phyloP scores from a whole-genome alignment of 2,113 vertebrate species.

The Oreochromis spilurus region DNA sequence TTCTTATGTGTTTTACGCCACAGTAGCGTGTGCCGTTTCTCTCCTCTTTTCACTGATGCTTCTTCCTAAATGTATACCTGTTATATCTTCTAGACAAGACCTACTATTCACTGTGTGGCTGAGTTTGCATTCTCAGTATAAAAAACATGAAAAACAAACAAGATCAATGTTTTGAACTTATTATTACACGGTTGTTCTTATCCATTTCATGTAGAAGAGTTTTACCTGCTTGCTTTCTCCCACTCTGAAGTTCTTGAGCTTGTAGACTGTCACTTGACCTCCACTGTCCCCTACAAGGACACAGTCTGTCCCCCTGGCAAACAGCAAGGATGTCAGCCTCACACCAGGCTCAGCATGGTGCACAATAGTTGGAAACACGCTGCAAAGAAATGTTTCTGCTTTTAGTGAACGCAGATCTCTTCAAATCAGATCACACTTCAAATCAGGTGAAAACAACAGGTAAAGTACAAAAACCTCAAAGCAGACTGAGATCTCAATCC shows the following conservation, averaged over 20 bases:
- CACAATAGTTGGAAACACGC: constrained; percentile 75
- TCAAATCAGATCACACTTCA: background rate
- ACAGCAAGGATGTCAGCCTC: constrained; percentile 74
- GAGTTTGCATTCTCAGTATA: background rate
- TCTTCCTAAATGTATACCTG: background rate
- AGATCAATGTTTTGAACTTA: background rate
- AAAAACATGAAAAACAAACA: background rate
- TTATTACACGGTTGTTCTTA: background rate
- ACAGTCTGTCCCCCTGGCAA: constrained; percentile 74
- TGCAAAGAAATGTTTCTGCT: constrained; percentile 29
- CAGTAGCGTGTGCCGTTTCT: background rate
- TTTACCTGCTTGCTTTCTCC: constrained; percentile 64
- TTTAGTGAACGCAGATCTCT: background rate
- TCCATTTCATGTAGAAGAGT: background rate
- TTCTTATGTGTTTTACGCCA: background rate
- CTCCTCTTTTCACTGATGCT: background rate
- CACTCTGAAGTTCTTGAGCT: constrained; percentile 57
- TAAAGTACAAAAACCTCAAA: background rate
- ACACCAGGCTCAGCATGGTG: constrained; percentile 56
- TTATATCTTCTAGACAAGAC: background rate
- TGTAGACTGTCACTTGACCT: constrained; percentile 78
- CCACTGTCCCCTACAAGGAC: constrained; percentile 80
- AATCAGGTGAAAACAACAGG: background rate
- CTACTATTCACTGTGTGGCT: background rate
- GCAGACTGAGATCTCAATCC: background rate